phyloP scores from a whole-genome alignment of 2,888 invertebrate genomes.

The Ectobius pallidus region DNA sequence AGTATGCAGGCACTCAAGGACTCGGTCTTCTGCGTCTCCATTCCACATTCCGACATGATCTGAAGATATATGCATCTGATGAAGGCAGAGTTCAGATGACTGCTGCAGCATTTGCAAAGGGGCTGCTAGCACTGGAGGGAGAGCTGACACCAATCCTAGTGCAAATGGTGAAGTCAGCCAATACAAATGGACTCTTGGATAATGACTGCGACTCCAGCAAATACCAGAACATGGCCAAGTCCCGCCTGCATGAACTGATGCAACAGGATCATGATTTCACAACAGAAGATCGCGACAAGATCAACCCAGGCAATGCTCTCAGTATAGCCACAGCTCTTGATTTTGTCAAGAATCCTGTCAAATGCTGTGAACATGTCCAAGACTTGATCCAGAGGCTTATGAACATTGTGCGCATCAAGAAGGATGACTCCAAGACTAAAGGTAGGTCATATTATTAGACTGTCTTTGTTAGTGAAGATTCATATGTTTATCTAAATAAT shows the following conservation, averaged over 20 bases:
- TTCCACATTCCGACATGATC: slow-evolving; percentile 97
- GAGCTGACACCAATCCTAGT: slow-evolving; percentile 98
- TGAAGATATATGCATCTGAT: slow-evolving; percentile 99
- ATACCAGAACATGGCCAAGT: slow-evolving; percentile 95
- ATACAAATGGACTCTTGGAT: slow-evolving; percentile 96
- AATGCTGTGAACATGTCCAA: slow-evolving; percentile 91
- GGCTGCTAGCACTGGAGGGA: slow-evolving; percentile 94
- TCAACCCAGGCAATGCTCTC: slow-evolving; percentile 91
- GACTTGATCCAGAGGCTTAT: slow-evolving; percentile 84
- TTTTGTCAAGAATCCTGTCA: slow-evolving; percentile 94
- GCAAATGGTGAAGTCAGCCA: slow-evolving; percentile 99
- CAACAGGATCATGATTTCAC: slow-evolving; percentile 89
- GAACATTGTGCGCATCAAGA: slow-evolving; percentile 82
- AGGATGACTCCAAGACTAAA: slow-evolving; percentile 88
- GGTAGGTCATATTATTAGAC: slow-evolving; percentile 59
- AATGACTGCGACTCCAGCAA: slow-evolving; percentile 98
- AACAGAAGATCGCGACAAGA: slow-evolving; percentile 79
- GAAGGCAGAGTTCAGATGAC: slow-evolving; percentile 99
- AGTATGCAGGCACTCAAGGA: slow-evolving; percentile 92
- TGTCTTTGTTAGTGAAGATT: too few species aligned
- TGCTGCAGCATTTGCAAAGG: slow-evolving; percentile 99
- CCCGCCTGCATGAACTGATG: slow-evolving; percentile 90
- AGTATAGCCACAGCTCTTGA: slow-evolving; percentile 91
- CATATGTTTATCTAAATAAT: too few species aligned
- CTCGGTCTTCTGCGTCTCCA: slow-evolving; percentile 93